Evolutionary conservation across 1,140 invertebrate genomes (phyloP).

Genomic region (Brachionus koreanus): DNA sequence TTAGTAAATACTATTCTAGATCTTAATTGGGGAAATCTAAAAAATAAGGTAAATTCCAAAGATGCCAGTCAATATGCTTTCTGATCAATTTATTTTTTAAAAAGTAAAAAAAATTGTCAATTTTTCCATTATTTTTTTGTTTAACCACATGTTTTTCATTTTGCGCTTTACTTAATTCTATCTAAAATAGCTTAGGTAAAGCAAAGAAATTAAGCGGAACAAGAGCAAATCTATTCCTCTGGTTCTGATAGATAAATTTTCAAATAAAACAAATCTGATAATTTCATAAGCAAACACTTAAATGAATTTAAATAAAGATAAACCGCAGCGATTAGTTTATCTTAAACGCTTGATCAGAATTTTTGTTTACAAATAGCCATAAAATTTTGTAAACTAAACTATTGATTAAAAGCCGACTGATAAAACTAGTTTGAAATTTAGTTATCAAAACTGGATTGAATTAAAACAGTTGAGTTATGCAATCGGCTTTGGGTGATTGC

Average conservation of each 20-base stretch:
- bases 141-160: not conserved
- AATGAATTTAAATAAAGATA: not conserved
- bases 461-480: not conserved
- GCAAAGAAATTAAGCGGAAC: slow-evolving; percentile 5
- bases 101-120: not conserved
- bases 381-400: not conserved
- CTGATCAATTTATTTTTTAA: not conserved
- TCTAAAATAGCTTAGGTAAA: not conserved
- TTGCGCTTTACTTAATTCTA: not conserved
- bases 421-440: not conserved
- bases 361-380: not conserved
- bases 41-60: not conserved
- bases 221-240: not conserved
- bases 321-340: not conserved
- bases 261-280: not conserved
- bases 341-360: not conserved
- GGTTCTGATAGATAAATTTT: not conserved
- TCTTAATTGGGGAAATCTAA: not conserved
- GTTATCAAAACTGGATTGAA: not conserved
- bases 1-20: not conserved
- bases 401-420: not conserved
- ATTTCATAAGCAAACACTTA: not conserved
- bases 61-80: not conserved
- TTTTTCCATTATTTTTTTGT: not conserved
- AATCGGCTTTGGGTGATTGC: not conserved